These are phyloP conservation scores for Wasmannia auropunctata DNA, from an alignment of 1,140 invertebrate species.

Conservation along the genomic window DNA sequence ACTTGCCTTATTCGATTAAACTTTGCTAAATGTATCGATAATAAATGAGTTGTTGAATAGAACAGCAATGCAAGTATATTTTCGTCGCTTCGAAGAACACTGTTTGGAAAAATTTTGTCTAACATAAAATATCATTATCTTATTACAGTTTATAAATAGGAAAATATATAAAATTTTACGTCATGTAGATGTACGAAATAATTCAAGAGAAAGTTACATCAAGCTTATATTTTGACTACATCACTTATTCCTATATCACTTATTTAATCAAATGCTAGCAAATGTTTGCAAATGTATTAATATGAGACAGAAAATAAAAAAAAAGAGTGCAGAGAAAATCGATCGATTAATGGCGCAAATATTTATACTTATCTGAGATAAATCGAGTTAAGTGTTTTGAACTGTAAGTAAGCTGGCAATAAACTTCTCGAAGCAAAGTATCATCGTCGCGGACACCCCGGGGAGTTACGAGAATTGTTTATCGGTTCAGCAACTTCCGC, in stretches of 20 bases:
- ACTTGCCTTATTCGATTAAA: conserved; percentile 31
- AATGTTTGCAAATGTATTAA: not conserved
- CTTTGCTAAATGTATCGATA: not conserved
- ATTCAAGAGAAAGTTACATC: not conserved
- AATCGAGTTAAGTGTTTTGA: conserved; percentile 41
- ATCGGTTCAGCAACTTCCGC: conserved; percentile 36
- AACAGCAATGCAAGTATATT: not conserved
- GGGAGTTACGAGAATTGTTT: conserved; percentile 44
- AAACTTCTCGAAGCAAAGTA: conserved; percentile 40
- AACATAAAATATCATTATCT: not conserved
- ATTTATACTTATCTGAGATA: conserved; percentile 36
- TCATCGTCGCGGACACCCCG: conserved; percentile 43
- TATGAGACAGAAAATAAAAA: not conserved
- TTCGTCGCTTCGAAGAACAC: not conserved
- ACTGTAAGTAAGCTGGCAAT: conserved; percentile 28
- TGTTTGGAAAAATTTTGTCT: not conserved
- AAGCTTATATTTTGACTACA: not conserved
- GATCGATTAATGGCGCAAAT: conserved; percentile 34
- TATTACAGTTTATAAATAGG: not conserved
- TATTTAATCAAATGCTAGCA: not conserved
- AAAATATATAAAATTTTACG: not conserved
- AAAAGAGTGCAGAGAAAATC: not conserved
- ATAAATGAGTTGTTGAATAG: conserved; percentile 1
- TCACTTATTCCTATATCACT: not conserved
- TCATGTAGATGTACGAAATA: not conserved